Percentiles rank a stretch among this genome's conserved stretches.
These are phyloP conservation scores for Polyploca ridens DNA, from an alignment of 2,888 invertebrate species.

Conservation along the genomic window DNA sequence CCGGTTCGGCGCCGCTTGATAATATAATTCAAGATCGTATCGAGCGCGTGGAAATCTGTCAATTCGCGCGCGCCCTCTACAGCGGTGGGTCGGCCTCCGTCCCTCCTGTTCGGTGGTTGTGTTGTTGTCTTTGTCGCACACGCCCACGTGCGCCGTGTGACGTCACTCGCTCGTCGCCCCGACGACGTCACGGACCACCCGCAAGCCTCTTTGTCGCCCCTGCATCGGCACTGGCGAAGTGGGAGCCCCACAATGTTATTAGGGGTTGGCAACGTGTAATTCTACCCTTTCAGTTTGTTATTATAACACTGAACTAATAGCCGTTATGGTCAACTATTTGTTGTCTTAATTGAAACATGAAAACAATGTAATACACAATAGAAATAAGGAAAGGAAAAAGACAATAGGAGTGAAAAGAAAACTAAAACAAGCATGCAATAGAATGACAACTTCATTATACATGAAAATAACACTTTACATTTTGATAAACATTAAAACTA, in stretches of 20 bases:
- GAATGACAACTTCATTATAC: background rate
- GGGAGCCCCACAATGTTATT: constrained; percentile 39
- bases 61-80: constrained; percentile 72
- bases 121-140: constrained; percentile 61
- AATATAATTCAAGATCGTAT: constrained; percentile 77
- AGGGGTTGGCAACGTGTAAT: constrained; percentile 14
- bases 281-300: constrained; percentile 14
- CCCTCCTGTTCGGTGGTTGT: constrained; percentile 44
- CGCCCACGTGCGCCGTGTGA: constrained; percentile 74
- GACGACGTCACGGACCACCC: constrained; percentile 68
- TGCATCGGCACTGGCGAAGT: constrained; percentile 31
- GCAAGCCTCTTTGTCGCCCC: constrained; percentile 33
- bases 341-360: constrained; percentile 17
- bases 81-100: constrained; percentile 42
- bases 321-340: background rate
- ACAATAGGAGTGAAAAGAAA: constrained; percentile 3
- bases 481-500: background rate
- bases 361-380: constrained; percentile 21
- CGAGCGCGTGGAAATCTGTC: constrained; percentile 77
- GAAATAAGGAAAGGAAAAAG: constrained; percentile 8
- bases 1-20: constrained; percentile 53
- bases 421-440: background rate
- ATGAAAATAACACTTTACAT: background rate
- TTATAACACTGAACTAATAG: constrained; percentile 1
- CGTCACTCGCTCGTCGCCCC: constrained; percentile 65